Base-by-base conservation (phyloP, 2,888 invertebrate species). In the Chaitophorus viminalis region DNA sequence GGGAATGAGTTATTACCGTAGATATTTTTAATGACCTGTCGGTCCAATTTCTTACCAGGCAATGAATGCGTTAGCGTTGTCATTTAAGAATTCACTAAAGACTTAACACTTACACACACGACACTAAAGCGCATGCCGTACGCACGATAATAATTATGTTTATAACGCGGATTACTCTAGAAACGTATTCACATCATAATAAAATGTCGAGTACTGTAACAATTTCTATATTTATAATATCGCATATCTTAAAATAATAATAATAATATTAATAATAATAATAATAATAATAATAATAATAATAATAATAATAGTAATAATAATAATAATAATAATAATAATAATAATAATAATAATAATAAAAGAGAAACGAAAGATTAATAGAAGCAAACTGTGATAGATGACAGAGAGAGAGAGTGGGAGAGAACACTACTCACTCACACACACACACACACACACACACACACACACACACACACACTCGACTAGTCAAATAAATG, bases 51-150 rank as follows among this genome's bases (percentile, higher is more conserved):
- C 92, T 92, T 92, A 92, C 92, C 92, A 92, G 92, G 91, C 90
- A 92, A 91, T 90, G 92, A 91, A 92, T 92, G 92, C 91, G 92
- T 92, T 92, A 92, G 91, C 91, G 92, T 92, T 92, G 92, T 92
- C 92, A 93, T 93, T 87, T 87, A 87, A 74, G 39, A 87, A 65
- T n/a, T 36, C 87, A 72, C 79, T 39, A n/a, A n/a, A n/a, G n/a
- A n/a, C n/a, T n/a, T 46, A 79, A 87, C 79, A 81, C 60, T 81
- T 65, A 65, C 39, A 74, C 74, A 46, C 79, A 74, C 79, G 79
- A 87, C 87, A 81, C 87, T 87, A 75, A 65, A 33, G 60, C 74
- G 87, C 87, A 87, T 87, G 74, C 87, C 87, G 79, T 81, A 65
- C 9, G 52, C 74, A 87, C 81, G 60, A 72, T 31, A 31, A 72